A percentile compares a stretch with the other conserved stretches of the same genome.
phyloP scores from a whole-genome alignment of 2,113 vertebrate genomes.

The Tupaia chinensis region DNA sequence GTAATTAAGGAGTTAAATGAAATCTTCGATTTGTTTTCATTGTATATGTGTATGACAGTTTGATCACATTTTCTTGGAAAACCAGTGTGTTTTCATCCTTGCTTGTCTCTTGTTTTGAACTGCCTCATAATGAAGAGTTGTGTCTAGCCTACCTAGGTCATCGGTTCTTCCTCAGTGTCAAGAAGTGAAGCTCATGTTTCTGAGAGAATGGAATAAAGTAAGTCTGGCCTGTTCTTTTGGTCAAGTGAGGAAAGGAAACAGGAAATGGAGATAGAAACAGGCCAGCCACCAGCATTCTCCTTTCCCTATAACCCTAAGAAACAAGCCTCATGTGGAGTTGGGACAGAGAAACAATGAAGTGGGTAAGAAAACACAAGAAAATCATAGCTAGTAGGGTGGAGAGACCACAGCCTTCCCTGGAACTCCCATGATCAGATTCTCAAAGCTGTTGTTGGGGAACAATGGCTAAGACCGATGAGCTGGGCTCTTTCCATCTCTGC shows the following conservation, averaged over 20 bases:
- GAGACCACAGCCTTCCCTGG: neutral
- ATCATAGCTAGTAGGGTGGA: neutral
- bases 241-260: neutral
- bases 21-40: neutral
- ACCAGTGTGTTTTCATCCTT: neutral
- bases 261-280: neutral
- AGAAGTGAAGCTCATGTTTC: neutral
- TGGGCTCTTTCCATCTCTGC: neutral
- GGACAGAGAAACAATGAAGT: neutral
- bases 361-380: neutral
- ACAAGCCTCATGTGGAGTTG: neutral
- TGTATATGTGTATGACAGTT: neutral
- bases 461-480: too few species aligned
- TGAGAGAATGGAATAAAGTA: neutral
- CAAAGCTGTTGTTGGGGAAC: too few species aligned
- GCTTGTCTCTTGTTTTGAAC: neutral
- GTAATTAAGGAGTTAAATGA: constrained; percentile 1
- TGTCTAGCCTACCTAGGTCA: neutral
- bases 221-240: neutral
- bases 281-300: neutral
- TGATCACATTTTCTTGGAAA: neutral
- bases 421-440: neutral
- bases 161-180: neutral
- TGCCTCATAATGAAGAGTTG: neutral
- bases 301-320: neutral